These are phyloP conservation scores for Fringilla coelebs DNA, from an alignment of 2,797 vertebrate species.

Conservation along the genomic window DNA sequence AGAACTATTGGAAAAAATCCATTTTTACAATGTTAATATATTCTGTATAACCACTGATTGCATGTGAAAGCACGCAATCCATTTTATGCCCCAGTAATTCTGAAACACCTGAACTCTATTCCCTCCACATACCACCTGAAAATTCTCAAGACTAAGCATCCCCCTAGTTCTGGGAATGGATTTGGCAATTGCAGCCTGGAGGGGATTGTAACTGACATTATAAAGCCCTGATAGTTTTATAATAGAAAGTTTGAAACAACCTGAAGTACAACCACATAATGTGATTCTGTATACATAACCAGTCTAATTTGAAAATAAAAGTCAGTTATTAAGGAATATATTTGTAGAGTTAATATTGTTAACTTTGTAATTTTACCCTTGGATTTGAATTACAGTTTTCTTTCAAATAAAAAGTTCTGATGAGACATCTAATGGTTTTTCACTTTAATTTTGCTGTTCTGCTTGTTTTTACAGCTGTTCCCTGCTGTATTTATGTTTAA, in stretches of 20 bases:
- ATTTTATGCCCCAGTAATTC: slow-evolving; percentile 11
- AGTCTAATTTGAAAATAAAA: slow-evolving; percentile 51
- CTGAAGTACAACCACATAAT: slow-evolving; percentile 27
- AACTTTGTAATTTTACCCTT: slow-evolving; percentile 58
- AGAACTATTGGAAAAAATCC: neutral
- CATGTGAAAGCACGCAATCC: neutral
- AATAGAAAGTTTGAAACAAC: slow-evolving; percentile 30
- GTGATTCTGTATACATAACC: neutral
- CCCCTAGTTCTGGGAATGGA: neutral
- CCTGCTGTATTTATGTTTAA: neutral
- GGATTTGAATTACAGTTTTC: slow-evolving; percentile 49
- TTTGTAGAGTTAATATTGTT: slow-evolving; percentile 54
- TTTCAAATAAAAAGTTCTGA: slow-evolving; percentile 46
- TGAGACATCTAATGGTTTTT: slow-evolving; percentile 39
- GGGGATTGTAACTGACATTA: neutral
- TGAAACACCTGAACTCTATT: slow-evolving; percentile 8
- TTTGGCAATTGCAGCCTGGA: neutral
- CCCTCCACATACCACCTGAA: neutral
- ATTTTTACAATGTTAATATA: neutral
- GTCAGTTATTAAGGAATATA: slow-evolving; percentile 5
- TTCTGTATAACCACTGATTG: neutral
- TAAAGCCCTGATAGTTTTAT: neutral
- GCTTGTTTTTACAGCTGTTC: slow-evolving; percentile 15
- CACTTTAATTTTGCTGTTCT: slow-evolving; percentile 31
- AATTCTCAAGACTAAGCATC: neutral